These are phyloP conservation scores for Platorchestia sp. DNA, from an alignment of 1,140 invertebrate genomes.

Conservation along the genomic window DNA sequence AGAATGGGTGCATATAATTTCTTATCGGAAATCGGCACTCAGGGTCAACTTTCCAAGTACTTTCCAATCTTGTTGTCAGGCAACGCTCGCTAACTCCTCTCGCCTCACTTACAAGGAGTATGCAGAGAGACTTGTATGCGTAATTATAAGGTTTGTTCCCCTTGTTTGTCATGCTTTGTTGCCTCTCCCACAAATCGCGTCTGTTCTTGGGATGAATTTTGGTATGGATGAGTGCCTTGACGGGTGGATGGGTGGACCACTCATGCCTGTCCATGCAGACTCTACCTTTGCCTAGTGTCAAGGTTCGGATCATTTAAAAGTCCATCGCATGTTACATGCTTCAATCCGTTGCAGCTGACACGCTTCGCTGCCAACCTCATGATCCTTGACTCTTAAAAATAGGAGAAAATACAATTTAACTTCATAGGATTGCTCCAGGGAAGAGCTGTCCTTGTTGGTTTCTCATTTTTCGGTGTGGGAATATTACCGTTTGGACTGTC, in stretches of 20 bases:
- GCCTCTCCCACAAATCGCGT: neutral
- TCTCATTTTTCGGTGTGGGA: no score
- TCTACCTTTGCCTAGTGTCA: neutral
- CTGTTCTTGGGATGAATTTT: neutral
- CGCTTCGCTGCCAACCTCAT: neutral
- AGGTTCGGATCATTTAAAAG: slow-evolving; percentile 1
- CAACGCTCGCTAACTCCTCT: neutral
- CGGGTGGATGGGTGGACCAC: neutral
- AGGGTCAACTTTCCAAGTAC: neutral
- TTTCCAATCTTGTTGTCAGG: neutral
- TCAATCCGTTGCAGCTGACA: neutral
- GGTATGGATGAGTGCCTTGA: slow-evolving; percentile 12
- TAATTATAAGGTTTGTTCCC: slow-evolving; percentile 7
- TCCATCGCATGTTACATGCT: neutral
- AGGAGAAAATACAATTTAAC: no score
- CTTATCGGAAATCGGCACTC: neutral
- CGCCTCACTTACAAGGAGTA: neutral
- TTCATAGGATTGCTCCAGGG: no score
- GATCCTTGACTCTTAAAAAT: neutral
- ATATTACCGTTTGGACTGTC: no score
- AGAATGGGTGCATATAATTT: neutral
- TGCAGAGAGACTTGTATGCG: neutral
- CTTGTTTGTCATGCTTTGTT: slow-evolving; percentile 30
- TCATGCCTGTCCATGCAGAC: neutral
- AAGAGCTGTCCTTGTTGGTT: no score